These are phyloP conservation scores for Scaptomyza reducta DNA, from an alignment of 2,888 invertebrate genomes.

Conservation along the genomic window DNA sequence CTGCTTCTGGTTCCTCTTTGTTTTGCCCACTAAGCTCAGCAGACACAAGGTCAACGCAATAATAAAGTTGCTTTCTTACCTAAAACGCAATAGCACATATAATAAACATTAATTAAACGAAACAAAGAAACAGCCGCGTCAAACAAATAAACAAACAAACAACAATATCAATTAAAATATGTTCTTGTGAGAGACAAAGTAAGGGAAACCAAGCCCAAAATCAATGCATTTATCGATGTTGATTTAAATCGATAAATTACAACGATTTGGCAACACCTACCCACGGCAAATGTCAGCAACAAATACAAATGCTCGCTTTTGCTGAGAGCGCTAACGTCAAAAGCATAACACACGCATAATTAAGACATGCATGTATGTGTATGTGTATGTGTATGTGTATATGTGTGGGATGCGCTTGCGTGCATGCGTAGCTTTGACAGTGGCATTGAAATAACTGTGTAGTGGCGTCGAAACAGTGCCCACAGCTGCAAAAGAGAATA, in stretches of 20 bases:
- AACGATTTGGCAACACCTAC: slow-evolving; percentile 3
- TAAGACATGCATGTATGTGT: neutral
- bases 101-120: slow-evolving; percentile 47
- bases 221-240: neutral
- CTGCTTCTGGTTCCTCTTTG: neutral
- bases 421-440: slow-evolving; percentile 54
- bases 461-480: slow-evolving; percentile 4
- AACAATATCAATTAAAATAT: slow-evolving; percentile 17
- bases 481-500: slow-evolving; percentile 12
- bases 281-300: slow-evolving; percentile 4
- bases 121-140: slow-evolving; percentile 27
- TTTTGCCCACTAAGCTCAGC: slow-evolving; percentile 3
- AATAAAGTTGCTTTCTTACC: slow-evolving; percentile 33
- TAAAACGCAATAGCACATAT: slow-evolving; percentile 51
- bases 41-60: slow-evolving; percentile 55
- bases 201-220: neutral
- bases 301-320: slow-evolving; percentile 2
- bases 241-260: slow-evolving; percentile 19
- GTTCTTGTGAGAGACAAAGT: too few relatives aligned
- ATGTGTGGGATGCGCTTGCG: slow-evolving; percentile 11
- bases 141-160: slow-evolving; percentile 10
- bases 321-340: neutral
- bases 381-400: slow-evolving; percentile 10
- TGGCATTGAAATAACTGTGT: slow-evolving; percentile 71
- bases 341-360: slow-evolving; percentile 2